A percentile compares a stretch with the other conserved stretches of the same genome.
phyloP scores from a whole-genome alignment of 1,140 invertebrate species.

The Drosophila sp. region DNA sequence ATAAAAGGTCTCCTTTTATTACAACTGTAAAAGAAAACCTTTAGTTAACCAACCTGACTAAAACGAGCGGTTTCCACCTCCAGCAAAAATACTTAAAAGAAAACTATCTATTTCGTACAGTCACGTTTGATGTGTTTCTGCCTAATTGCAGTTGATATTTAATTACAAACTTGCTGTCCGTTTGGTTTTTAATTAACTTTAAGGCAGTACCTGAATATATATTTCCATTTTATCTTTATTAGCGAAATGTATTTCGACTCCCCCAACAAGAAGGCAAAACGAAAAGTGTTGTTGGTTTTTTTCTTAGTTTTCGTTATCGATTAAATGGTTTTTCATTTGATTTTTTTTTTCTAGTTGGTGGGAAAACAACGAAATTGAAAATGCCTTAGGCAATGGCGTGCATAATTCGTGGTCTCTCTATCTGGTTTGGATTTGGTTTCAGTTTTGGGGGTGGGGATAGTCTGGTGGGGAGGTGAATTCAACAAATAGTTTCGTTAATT shows the following conservation, averaged over 20 bases:
- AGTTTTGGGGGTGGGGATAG: conserved; percentile 26
- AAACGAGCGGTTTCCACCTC: too few species aligned
- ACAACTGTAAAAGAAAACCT: too few species aligned
- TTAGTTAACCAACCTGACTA: too few species aligned
- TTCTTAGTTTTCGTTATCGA: conserved; percentile 5
- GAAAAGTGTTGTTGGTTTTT: conserved; percentile 37
- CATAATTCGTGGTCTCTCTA: conserved; percentile 49
- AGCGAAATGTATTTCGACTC: conserved; percentile 62
- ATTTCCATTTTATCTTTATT: conserved; percentile 57
- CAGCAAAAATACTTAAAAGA: not conserved
- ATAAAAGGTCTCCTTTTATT: too few species aligned
- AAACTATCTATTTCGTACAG: conserved; percentile 1
- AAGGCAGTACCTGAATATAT: not conserved
- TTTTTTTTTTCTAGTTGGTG: not conserved
- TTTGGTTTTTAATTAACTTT: conserved; percentile 65
- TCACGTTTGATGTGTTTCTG: conserved; percentile 26
- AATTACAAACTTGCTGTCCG: conserved; percentile 48
- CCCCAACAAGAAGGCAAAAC: conserved; percentile 48
- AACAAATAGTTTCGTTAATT: conserved; percentile 73
- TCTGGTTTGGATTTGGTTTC: conserved; percentile 47
- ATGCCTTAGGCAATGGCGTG: conserved; percentile 58
- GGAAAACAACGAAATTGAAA: conserved; percentile 42
- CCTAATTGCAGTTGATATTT: conserved; percentile 55
- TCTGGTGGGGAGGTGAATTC: conserved; percentile 23
- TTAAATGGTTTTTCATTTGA: conserved; percentile 42